Conservation (phyloP, 1,140 invertebrate genomes). For the Lordiphosa clarofinis region DNA sequence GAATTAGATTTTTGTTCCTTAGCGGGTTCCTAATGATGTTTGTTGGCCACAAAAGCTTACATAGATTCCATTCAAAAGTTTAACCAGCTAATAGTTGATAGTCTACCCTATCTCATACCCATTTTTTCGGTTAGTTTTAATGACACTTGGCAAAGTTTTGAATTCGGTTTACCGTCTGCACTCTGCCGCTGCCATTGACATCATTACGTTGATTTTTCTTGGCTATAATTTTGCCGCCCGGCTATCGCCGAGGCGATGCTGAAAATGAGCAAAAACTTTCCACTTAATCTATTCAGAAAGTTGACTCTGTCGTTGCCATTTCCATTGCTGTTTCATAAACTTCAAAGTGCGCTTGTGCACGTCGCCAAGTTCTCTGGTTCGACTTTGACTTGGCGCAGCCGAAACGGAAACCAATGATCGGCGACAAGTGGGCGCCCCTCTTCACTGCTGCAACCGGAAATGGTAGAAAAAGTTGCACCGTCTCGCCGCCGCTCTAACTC, state of each 20-base stretch:
- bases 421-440: conserved; percentile 62
- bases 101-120: conserved; percentile 7
- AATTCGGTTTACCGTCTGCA: conserved; percentile 54
- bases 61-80: too few species aligned
- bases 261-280: conserved; percentile 75
- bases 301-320: conserved; percentile 40
- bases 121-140: conserved; percentile 62
- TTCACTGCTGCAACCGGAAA: conserved; percentile 44
- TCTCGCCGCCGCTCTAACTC: conserved; percentile 21
- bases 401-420: conserved; percentile 75
- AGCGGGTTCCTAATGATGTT: conserved; percentile 25
- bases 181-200: conserved; percentile 40
- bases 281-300: conserved; percentile 77
- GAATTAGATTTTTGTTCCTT: conserved; percentile 56
- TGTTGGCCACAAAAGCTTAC: conserved; percentile 59
- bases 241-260: conserved; percentile 60
- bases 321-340: conserved; percentile 62
- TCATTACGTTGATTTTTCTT: conserved; percentile 62
- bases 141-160: conserved; percentile 75
- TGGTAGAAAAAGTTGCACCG: conserved; percentile 52
- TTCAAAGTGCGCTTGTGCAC: conserved; percentile 75
- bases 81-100: conserved; percentile 61
- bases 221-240: conserved; percentile 41
- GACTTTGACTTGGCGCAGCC: conserved; percentile 23
- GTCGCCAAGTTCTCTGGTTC: conserved; percentile 48